Percentiles rank a stretch among this genome's conserved stretches.
phyloP scores from a whole-genome alignment of 1,140 invertebrate species.

The Eriocheir sinensis region DNA sequence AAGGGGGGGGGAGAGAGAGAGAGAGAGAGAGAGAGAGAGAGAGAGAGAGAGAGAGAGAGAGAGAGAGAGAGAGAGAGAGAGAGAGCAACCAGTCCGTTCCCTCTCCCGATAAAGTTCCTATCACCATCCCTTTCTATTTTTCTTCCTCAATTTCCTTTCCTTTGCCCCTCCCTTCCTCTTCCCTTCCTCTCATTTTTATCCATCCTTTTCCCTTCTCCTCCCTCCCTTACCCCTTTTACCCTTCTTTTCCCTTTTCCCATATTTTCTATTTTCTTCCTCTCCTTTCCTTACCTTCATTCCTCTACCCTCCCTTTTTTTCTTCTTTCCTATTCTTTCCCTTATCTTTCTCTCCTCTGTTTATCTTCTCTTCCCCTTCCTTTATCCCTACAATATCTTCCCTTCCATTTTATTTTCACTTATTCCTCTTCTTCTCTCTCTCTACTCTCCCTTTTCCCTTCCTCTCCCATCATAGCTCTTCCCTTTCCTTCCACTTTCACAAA shows the following conservation, averaged over 20 bases:
- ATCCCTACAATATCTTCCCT: not conserved
- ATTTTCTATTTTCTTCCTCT: too few species aligned
- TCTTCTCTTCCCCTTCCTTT: too few species aligned
- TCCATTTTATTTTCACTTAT: not conserved
- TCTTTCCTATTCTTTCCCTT: not conserved
- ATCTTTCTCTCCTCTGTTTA: constrained; percentile 9
- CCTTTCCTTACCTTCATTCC: too few species aligned
- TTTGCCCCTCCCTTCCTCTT: too few species aligned
- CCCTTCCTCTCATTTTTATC: too few species aligned
- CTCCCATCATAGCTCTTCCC: not conserved
- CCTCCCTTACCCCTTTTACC: too few species aligned
- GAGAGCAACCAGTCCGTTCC: not conserved
- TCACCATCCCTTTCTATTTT: not conserved
- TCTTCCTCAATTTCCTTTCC: too few species aligned
- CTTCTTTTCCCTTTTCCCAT: too few species aligned
- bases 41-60: not conserved
- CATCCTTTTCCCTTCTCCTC: too few species aligned
- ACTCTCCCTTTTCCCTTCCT: not conserved
- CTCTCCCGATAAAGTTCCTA: not conserved
- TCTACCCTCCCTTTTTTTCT: too few species aligned
- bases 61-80: not conserved
- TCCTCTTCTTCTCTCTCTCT: constrained; percentile 5
- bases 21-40: constrained; percentile 11
- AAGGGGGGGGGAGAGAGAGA: constrained; percentile 40
- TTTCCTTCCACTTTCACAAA: too few species aligned